Base-by-base conservation (phyloP, 2,113 vertebrate species). In the Mastomys coucha region DNA sequence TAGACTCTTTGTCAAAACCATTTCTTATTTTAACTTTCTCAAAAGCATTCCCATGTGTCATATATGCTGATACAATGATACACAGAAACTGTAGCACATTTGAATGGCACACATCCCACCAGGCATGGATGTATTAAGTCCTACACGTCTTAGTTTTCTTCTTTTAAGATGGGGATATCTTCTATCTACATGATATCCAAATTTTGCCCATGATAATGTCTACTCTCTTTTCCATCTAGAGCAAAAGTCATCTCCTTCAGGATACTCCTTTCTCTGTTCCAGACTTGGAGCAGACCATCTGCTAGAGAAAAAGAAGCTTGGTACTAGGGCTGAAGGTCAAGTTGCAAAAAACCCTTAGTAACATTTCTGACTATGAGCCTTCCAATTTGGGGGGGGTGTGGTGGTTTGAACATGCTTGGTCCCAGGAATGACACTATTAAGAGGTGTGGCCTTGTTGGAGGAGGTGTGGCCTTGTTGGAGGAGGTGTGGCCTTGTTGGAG, bases 31-130 rank as follows among this genome's bases (percentile, higher is more conserved):
- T 69, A 5, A 10, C 31, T 42, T 33, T 36, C 84, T 69, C 19
- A 49, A 58, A 39, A 63, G 42, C 28, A 86, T 67, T n/a, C 60
- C 28, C 42, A 67, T 45, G 28, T 69, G 42, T 67, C 28, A 7
- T 49, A 42, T 45, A 85, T 11, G 14, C 28, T 31, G 65, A 67
- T 67, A 67, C 12, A 31, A 31, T 31, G 65, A 13, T 28, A 67
- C 11, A 1, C 4, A 36, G 63, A 22, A 2, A 4, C 2, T 11
- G 17, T 22, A 8, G 10, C 12, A 24, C 63, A 13, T 51, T 49
- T 67, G 63, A 51, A 36, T 51, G 19, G 11, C 31, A 69, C 19
- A 20, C 31, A 14, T 13, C 2, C 0, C 36, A 19, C 3, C 36
- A 3, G 5, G 13, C 60, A 51, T 33, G 19, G 65, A 51, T 20